Percentiles rank a stretch among this genome's conserved stretches.
These are phyloP conservation scores for Drosophila cyrtoloma DNA, from an alignment of 2,888 invertebrate species.

Conservation along the genomic window DNA sequence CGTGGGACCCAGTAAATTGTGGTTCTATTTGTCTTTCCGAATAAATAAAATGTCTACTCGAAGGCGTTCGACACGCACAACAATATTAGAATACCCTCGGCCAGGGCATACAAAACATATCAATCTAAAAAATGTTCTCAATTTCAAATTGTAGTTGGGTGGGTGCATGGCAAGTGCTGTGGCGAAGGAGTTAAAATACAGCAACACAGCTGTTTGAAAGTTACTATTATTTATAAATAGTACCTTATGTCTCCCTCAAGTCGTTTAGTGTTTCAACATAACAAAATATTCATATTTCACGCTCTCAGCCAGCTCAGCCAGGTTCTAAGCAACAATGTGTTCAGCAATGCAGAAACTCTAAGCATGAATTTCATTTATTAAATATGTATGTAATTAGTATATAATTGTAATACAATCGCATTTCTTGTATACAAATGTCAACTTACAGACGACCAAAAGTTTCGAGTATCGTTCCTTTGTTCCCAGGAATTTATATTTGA, in stretches of 20 bases:
- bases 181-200: background rate
- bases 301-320: background rate
- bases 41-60: background rate
- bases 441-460: background rate
- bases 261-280: background rate
- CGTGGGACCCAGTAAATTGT: background rate
- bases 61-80: background rate
- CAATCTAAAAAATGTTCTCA: background rate
- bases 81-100: background rate
- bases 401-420: background rate
- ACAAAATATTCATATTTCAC: background rate
- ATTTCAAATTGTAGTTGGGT: background rate
- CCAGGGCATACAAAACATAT: background rate
- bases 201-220: background rate
- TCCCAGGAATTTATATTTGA: background rate
- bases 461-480: background rate
- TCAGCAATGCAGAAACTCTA: background rate
- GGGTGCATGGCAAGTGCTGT: background rate
- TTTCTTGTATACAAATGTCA: background rate
- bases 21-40: background rate
- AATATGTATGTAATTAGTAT: slow-evolving; percentile 2
- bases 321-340: background rate
- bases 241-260: background rate
- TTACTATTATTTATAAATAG: background rate
- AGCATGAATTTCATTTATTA: background rate